Evolutionary conservation across 1,140 invertebrate genomes (phyloP).

Genomic region (Drosophila rufa): DNA sequence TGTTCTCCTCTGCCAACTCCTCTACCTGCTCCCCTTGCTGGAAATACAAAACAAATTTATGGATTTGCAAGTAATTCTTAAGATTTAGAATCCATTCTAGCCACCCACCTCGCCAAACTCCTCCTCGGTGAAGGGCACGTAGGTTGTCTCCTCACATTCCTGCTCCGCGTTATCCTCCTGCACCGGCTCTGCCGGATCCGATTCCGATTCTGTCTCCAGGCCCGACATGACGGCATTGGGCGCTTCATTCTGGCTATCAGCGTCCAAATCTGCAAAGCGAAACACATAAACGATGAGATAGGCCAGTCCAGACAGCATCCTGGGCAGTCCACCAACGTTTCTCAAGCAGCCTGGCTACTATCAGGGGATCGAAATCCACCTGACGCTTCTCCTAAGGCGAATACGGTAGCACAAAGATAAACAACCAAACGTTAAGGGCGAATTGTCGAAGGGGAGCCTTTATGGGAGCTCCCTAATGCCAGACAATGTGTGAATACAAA

Average conservation of each 20-base stretch:
- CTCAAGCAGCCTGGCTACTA: conserved; percentile 17
- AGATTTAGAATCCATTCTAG: not conserved
- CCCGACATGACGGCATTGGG: conserved; percentile 75
- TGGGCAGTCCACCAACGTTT: conserved; percentile 8
- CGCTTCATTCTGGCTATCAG: conserved; percentile 83
- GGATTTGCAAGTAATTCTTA: too few relatives aligned
- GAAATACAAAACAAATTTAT: not conserved
- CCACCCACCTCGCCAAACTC: conserved; percentile 89
- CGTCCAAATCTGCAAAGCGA: conserved; percentile 77
- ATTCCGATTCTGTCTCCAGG: conserved; percentile 75
- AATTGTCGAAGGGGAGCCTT: not conserved
- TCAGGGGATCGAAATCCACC: not conserved
- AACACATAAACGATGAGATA: not conserved
- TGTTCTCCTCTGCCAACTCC: conserved; percentile 97
- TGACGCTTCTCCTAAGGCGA: not conserved
- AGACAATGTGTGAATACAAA: not conserved
- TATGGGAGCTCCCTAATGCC: not conserved
- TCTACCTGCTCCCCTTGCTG: conserved; percentile 95
- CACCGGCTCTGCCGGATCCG: conserved; percentile 61
- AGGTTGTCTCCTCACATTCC: conserved; percentile 87
- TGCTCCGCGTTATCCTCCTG: conserved; percentile 56
- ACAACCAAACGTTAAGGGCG: conserved; percentile 15
- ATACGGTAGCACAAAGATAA: conserved; percentile 6
- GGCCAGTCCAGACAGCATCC: not conserved
- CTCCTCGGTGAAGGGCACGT: conserved; percentile 88